Evolutionary conservation across 2,113 vertebrate species (phyloP).

Genomic region (Oreochromis spilurus): DNA sequence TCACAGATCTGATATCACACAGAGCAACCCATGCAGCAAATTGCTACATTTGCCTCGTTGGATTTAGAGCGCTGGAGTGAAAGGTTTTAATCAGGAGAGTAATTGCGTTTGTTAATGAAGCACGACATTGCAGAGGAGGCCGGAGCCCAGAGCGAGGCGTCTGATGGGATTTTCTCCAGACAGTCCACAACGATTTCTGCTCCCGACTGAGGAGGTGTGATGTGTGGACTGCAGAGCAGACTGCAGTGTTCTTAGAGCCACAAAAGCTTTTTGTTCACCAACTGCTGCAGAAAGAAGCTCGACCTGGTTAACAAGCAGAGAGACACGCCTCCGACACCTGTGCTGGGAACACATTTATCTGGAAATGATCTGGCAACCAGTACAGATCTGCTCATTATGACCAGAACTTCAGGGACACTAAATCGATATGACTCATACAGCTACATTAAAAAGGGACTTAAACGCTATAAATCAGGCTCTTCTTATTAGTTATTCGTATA

Average conservation of each 20-base stretch:
- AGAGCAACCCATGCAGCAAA: slow-evolving; percentile 44
- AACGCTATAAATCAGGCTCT: not conserved
- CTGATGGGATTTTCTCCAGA: slow-evolving; percentile 37
- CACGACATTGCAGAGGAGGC: slow-evolving; percentile 18
- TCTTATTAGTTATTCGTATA: not conserved
- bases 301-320: not conserved
- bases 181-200: slow-evolving; percentile 10
- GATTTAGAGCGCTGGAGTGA: slow-evolving; percentile 16
- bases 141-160: not conserved
- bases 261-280: not conserved
- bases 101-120: slow-evolving; percentile 51
- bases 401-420: not conserved
- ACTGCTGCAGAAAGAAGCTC: not conserved
- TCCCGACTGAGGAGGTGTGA: slow-evolving; percentile 13
- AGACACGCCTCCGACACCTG: not conserved
- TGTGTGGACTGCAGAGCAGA: slow-evolving; percentile 40
- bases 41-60: slow-evolving; percentile 43
- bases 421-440: not conserved
- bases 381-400: not conserved
- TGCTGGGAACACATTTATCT: not conserved
- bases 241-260: not conserved
- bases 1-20: slow-evolving; percentile 34
- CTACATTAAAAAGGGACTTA: not conserved
- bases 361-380: not conserved
- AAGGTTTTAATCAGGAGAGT: slow-evolving; percentile 51